Conservation (phyloP, 1,140 invertebrate genomes). For the Zaprionus ghesquierei region DNA sequence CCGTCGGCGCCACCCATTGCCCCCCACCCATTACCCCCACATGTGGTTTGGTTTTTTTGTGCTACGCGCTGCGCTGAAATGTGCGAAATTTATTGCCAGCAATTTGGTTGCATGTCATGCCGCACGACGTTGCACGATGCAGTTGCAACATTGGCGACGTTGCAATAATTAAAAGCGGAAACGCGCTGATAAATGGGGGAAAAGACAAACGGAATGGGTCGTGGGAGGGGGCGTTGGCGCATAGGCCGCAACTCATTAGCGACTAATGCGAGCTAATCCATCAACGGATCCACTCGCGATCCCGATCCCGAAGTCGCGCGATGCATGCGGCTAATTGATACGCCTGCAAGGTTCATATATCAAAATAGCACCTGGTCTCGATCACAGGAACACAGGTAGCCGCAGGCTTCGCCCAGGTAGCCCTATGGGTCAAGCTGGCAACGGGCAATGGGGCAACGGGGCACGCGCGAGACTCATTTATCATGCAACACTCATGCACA, state of each 20-base stretch:
- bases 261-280: slow-evolving; percentile 59
- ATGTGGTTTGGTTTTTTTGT: neutral
- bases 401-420: slow-evolving; percentile 15
- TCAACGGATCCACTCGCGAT: slow-evolving; percentile 38
- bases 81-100: slow-evolving; percentile 74
- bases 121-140: slow-evolving; percentile 2
- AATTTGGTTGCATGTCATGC: slow-evolving; percentile 78
- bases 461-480: slow-evolving; percentile 70
- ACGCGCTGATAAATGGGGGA: slow-evolving; percentile 57
- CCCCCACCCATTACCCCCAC: neutral
- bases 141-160: slow-evolving; percentile 47
- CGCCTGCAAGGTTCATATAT: slow-evolving; percentile 50
- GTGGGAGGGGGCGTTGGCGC: neutral
- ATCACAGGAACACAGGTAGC: slow-evolving; percentile 73
- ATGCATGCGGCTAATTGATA: slow-evolving; percentile 60
- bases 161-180: slow-evolving; percentile 80
- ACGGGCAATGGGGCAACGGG: slow-evolving; percentile 6
- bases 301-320: slow-evolving; percentile 10
- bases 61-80: slow-evolving; percentile 51
- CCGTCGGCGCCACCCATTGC: neutral
- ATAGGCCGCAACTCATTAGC: slow-evolving; percentile 31
- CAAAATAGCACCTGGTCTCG: slow-evolving; percentile 75
- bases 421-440: neutral
- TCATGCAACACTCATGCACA: slow-evolving; percentile 34
- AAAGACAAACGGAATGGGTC: neutral